Evolutionary conservation across 2,113 vertebrate genomes (phyloP).

Genomic region (Argyrosomus japonicus): DNA sequence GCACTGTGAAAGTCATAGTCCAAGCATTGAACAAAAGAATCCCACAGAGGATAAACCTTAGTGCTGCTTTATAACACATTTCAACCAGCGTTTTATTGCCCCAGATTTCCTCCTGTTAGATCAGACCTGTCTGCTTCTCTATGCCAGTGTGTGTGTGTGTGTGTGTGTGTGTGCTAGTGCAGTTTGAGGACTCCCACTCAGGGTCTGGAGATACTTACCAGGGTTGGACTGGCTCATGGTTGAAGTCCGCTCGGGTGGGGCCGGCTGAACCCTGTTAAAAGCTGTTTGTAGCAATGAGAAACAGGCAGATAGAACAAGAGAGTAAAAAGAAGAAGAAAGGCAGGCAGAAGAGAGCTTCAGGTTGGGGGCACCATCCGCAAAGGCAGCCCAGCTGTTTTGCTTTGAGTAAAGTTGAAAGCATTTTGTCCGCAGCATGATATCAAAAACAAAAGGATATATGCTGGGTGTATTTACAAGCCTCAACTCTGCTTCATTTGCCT

Average conservation of each 20-base stretch:
- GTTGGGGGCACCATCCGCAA: constrained; percentile 54
- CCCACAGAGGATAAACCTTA: constrained; percentile 55
- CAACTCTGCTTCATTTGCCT: constrained; percentile 18
- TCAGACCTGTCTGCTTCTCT: constrained; percentile 31
- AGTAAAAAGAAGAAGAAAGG: background rate
- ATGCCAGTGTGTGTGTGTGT: constrained; percentile 8
- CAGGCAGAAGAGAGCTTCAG: constrained; percentile 31
- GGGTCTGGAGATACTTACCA: constrained; percentile 80
- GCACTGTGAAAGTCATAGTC: constrained; percentile 10
- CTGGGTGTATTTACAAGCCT: constrained; percentile 50
- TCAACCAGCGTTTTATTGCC: constrained; percentile 24
- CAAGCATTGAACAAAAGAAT: constrained; percentile 34
- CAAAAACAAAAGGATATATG: constrained; percentile 53
- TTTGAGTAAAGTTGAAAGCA: constrained; percentile 45
- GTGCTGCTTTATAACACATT: constrained; percentile 59
- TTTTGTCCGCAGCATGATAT: constrained; percentile 63
- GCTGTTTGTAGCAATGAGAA: constrained; percentile 76
- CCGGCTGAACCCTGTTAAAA: constrained; percentile 82
- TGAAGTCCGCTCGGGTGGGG: constrained; percentile 75
- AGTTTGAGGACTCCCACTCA: constrained; percentile 15
- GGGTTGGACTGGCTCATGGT: constrained; percentile 79
- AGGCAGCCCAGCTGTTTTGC: constrained; percentile 69
- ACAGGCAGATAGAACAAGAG: constrained; percentile 59
- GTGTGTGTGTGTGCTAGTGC: constrained; percentile 30
- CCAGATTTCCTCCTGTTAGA: constrained; percentile 43